phyloP scores from a whole-genome alignment of 2,888 invertebrate species.

The Drosophila sordidula region DNA sequence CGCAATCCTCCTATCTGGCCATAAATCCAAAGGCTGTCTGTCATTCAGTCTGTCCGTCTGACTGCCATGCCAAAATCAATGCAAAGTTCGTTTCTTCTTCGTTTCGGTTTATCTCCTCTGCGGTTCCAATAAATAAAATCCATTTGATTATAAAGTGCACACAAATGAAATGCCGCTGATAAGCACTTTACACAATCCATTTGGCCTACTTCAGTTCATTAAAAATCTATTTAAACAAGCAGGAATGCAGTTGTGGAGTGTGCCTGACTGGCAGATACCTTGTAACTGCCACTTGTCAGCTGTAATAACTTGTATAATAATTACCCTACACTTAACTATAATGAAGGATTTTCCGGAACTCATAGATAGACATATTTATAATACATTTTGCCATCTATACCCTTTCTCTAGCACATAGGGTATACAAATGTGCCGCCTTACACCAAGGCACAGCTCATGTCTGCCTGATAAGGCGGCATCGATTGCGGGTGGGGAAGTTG shows the following conservation, averaged over 20 bases:
- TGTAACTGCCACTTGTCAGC: background rate
- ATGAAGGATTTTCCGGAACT: no score
- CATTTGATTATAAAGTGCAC: conserved; percentile 75
- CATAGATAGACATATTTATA: no score
- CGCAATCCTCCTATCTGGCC: conserved; percentile 65
- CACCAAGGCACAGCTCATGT: conserved; percentile 27
- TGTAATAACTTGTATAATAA: no score
- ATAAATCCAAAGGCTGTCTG: conserved; percentile 64
- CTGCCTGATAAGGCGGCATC: conserved; percentile 45
- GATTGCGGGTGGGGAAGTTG: background rate
- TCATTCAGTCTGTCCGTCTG: conserved; percentile 20
- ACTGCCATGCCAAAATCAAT: conserved; percentile 70
- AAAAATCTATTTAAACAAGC: conserved; percentile 73
- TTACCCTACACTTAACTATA: no score
- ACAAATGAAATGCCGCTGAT: conserved; percentile 71
- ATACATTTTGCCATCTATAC: no score
- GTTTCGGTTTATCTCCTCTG: conserved; percentile 41
- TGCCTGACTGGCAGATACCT: conserved; percentile 14
- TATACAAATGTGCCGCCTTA: conserved; percentile 35
- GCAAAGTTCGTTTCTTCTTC: conserved; percentile 48
- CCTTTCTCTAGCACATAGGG: background rate
- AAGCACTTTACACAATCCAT: conserved; percentile 63
- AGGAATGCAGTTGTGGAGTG: background rate
- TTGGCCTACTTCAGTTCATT: conserved; percentile 77
- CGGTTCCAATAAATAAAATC: conserved; percentile 72